Percentiles rank a stretch among this genome's conserved stretches.
Conservation (phyloP, 2,113 vertebrate genomes). For the Phrynocephalus versicolor region DNA sequence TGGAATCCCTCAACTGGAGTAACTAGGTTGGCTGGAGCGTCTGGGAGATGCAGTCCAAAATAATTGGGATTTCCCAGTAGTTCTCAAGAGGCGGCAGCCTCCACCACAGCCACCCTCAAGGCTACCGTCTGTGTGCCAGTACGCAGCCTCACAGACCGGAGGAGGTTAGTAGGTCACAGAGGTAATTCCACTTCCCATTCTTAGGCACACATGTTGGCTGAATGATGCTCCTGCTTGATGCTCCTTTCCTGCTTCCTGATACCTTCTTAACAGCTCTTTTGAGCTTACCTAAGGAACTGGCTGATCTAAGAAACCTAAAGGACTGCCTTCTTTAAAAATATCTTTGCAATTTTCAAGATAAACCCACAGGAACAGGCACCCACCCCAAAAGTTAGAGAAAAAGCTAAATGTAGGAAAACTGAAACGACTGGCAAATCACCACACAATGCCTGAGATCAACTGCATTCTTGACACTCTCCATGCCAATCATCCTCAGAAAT, state of each 20-base stretch:
- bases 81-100: slow-evolving; percentile 7
- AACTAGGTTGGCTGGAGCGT: too few species aligned
- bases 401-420: neutral
- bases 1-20: too few species aligned
- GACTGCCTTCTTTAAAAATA: neutral
- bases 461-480: too few species aligned
- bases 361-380: neutral
- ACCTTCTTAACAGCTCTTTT: neutral
- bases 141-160: slow-evolving; percentile 27
- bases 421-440: neutral
- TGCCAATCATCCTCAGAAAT: neutral
- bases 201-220: fast-evolving
- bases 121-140: slow-evolving; percentile 49
- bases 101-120: slow-evolving; percentile 19
- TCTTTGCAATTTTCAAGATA: neutral
- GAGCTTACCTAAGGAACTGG: neutral
- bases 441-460: too few species aligned
- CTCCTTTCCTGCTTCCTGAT: neutral
- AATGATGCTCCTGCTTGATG: fast-evolving
- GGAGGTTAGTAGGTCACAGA: slow-evolving; percentile 58
- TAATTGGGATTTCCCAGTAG: too few species aligned
- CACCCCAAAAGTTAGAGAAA: neutral
- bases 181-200: slow-evolving; percentile 23
- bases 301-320: fast-evolving
- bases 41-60: too few species aligned